phyloP scores from a whole-genome alignment of 2,888 invertebrate species.

The Argyra leucocephala region DNA sequence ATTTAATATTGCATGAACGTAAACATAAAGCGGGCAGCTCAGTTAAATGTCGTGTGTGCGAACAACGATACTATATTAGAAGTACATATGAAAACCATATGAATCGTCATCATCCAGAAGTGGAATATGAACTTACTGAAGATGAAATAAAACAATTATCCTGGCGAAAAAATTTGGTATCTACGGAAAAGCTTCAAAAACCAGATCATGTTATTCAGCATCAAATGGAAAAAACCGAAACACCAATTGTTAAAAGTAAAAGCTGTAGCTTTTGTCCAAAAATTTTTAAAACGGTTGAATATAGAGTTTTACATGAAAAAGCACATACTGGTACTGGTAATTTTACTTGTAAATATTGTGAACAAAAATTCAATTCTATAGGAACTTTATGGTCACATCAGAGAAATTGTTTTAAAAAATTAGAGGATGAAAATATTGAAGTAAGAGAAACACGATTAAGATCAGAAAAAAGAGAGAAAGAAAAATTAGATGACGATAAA shows the following conservation, averaged over 20 bases:
- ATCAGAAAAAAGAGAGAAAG: not conserved
- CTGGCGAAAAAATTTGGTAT: not conserved
- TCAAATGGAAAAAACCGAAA: not conserved
- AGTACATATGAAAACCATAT: not conserved
- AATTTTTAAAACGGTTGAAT: not conserved
- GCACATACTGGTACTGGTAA: not conserved
- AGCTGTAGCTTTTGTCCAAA: not conserved
- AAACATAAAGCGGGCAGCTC: not conserved
- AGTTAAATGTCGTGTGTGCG: not conserved
- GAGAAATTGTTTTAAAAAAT: not conserved
- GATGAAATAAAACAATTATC: not conserved
- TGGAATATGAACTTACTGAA: not conserved
- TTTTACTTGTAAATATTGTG: not conserved
- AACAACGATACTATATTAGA: not conserved
- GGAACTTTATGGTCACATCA: not conserved
- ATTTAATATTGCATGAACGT: not conserved
- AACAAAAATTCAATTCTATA: constrained; percentile 3
- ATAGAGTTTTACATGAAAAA: not conserved
- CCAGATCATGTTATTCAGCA: not conserved
- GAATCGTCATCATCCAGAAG: not conserved
- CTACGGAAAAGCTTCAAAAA: not conserved
- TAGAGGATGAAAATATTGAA: not conserved
- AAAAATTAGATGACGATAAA: not conserved
- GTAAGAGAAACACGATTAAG: not conserved
- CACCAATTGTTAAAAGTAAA: not conserved